phyloP scores from a whole-genome alignment of 2,797 vertebrate genomes.

The Stomatorhinus walkeri region DNA sequence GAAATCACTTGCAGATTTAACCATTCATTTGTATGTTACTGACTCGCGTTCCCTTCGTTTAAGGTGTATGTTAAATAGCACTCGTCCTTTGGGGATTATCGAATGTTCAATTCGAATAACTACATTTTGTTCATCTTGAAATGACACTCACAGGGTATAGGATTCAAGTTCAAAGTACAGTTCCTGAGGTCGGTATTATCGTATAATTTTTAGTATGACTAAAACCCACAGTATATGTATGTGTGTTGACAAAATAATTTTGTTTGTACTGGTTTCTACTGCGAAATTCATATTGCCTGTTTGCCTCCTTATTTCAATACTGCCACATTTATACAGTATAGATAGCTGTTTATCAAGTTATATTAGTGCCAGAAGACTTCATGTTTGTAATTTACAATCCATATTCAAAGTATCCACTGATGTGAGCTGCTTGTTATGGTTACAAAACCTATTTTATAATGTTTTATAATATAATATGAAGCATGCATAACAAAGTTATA shows the following conservation, averaged over 20 bases:
- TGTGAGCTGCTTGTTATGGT: not conserved
- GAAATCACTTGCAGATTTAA: slow-evolving; percentile 34
- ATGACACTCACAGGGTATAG: slow-evolving; percentile 27
- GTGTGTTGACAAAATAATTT: slow-evolving; percentile 21
- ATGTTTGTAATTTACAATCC: slow-evolving; percentile 4
- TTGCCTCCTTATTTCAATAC: not conserved
- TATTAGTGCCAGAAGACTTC: not conserved
- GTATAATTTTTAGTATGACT: not conserved
- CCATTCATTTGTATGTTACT: slow-evolving; percentile 31
- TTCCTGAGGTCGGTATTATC: not conserved
- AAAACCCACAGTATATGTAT: slow-evolving; percentile 32
- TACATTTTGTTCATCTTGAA: slow-evolving; percentile 19
- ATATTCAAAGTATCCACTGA: slow-evolving; percentile 6
- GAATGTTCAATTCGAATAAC: slow-evolving; percentile 29
- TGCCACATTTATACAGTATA: not conserved
- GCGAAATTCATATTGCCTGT: slow-evolving; percentile 26
- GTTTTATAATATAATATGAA: slow-evolving; percentile 3
- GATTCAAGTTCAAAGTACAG: slow-evolving; percentile 30
- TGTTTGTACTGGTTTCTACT: slow-evolving; percentile 20
- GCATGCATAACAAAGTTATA: not conserved
- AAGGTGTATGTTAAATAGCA: slow-evolving; percentile 42
- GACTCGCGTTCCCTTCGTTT: slow-evolving; percentile 32
- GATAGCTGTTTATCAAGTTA: not conserved
- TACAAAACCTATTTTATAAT: not conserved
- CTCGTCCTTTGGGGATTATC: slow-evolving; percentile 39